phyloP scores from a whole-genome alignment of 2,888 invertebrate genomes.

The Punctoribates punctum region DNA sequence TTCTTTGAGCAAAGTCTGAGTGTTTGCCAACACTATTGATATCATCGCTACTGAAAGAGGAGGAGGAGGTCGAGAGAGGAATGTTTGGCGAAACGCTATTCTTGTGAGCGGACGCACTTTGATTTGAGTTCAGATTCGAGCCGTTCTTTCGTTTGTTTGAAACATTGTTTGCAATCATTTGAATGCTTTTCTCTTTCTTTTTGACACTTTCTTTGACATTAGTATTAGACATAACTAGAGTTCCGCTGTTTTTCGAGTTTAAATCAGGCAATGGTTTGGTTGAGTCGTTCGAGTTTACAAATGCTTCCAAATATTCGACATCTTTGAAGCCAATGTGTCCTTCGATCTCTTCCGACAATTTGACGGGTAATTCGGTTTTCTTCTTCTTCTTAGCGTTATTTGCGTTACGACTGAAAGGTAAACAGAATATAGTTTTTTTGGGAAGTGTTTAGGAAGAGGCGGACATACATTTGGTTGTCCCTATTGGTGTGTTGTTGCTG shows the following conservation, averaged over 20 bases:
- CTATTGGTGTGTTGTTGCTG: neutral
- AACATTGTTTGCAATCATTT: neutral
- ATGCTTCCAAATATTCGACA: conserved; percentile 38
- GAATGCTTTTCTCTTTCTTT: conserved; percentile 30
- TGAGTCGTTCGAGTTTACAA: conserved; percentile 30
- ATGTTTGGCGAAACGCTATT: conserved; percentile 30
- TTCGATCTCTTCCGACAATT: conserved; percentile 38
- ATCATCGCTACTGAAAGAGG: conserved; percentile 30
- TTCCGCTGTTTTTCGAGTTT: conserved; percentile 5
- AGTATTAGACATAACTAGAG: neutral
- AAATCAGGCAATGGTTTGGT: neutral
- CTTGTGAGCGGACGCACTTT: conserved; percentile 21
- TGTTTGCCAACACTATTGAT: conserved; percentile 27
- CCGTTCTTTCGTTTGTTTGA: conserved; percentile 24
- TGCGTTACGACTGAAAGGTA: conserved; percentile 3
- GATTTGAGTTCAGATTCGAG: neutral
- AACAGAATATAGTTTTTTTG: neutral
- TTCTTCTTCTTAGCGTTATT: conserved; percentile 38
- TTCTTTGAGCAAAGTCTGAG: conserved; percentile 36
- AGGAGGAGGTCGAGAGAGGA: conserved; percentile 25
- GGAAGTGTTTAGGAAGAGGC: neutral
- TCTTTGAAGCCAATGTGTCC: conserved; percentile 44
- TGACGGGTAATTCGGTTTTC: conserved; percentile 14
- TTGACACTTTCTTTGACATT: conserved; percentile 28
- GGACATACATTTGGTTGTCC: neutral